Evolutionary conservation across 1,140 invertebrate genomes (phyloP).

Genomic region (Bombus balteatus): DNA sequence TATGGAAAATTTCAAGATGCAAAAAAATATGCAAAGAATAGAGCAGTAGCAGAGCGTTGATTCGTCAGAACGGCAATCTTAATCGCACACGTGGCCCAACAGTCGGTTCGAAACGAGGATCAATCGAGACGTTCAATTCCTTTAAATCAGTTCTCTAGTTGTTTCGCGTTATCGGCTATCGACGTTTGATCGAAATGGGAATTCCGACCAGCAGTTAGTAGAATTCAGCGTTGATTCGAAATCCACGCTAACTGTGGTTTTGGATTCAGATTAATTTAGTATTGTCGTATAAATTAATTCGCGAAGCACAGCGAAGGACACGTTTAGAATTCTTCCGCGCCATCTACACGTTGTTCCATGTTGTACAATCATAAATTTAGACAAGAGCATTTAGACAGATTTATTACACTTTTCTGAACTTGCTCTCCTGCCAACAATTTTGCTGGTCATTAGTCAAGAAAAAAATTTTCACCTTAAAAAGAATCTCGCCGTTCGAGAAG

Average conservation of each 20-base stretch:
- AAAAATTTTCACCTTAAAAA: background rate
- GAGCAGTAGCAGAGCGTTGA: background rate
- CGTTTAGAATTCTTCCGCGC: background rate
- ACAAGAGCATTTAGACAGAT: conserved; percentile 23
- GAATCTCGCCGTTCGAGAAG: background rate
- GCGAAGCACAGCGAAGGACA: background rate
- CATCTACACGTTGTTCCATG: background rate
- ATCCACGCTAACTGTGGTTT: background rate
- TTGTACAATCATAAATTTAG: conserved; percentile 27
- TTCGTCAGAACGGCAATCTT: background rate
- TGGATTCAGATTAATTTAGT: too few relatives aligned
- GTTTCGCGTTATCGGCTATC: background rate
- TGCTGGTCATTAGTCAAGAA: background rate
- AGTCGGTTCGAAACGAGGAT: background rate
- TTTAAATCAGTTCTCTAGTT: background rate
- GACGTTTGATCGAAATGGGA: background rate
- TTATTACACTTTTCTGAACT: conserved; percentile 21
- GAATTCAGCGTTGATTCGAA: background rate
- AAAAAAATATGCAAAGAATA: background rate
- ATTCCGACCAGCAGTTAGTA: background rate
- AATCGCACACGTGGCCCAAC: background rate
- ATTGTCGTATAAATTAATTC: background rate
- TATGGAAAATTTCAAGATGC: background rate
- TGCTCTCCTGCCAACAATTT: background rate
- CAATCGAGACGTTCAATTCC: conserved; percentile 23